These are phyloP conservation scores for Bellardia pandia DNA, from an alignment of 2,888 invertebrate genomes.

Conservation along the genomic window DNA sequence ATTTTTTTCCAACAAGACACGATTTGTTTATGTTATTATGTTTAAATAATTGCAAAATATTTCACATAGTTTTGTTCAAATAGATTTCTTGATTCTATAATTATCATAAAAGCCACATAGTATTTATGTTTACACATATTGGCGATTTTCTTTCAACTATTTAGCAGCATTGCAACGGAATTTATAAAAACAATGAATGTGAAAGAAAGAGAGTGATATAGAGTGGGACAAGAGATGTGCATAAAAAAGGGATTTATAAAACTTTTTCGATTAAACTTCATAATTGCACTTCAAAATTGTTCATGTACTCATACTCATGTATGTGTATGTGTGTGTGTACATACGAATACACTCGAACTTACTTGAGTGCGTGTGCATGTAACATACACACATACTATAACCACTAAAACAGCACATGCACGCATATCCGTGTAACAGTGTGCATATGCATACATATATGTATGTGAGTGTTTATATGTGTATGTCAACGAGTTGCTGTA, in stretches of 20 bases:
- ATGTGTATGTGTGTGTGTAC: background rate
- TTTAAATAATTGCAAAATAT: too few relatives aligned
- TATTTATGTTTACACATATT: background rate
- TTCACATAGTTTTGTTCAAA: too few relatives aligned
- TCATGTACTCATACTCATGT: conserved; percentile 21
- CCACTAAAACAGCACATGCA: conserved; percentile 21
- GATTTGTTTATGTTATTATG: too few relatives aligned
- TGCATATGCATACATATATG: background rate
- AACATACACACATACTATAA: too few relatives aligned
- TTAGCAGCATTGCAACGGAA: conserved; percentile 47
- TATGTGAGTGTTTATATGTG: background rate
- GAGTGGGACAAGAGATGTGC: conserved; percentile 20
- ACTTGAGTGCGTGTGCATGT: too few relatives aligned
- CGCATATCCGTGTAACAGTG: conserved; percentile 8
- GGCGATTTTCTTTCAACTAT: background rate
- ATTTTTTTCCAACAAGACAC: too few relatives aligned
- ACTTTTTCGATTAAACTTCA: conserved; percentile 77
- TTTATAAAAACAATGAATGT: conserved; percentile 49
- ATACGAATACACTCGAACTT: background rate
- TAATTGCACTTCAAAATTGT: conserved; percentile 74
- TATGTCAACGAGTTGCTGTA: background rate
- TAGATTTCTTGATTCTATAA: too few relatives aligned
- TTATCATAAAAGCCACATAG: too few relatives aligned
- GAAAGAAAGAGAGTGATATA: conserved; percentile 3
- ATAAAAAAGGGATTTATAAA: conserved; percentile 68